Percentiles rank a stretch among this genome's conserved stretches.
phyloP scores from a whole-genome alignment of 92 coral and sea anemone species.

The Epizoanthus stellaris region DNA sequence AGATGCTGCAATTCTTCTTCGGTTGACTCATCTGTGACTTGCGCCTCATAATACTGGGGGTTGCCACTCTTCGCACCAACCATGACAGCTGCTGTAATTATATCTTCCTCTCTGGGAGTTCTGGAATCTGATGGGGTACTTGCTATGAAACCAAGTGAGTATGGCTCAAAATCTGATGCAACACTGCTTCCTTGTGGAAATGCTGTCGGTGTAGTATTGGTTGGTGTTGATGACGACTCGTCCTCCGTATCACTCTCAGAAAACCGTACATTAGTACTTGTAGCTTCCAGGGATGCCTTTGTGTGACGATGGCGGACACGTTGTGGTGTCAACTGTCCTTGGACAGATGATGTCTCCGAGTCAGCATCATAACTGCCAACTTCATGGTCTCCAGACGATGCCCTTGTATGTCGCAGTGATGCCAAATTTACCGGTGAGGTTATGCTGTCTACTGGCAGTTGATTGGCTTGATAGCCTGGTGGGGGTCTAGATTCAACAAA shows the following conservation, averaged over 20 bases:
- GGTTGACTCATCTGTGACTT: slow-evolving; percentile 13
- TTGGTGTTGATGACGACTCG: slow-evolving; percentile 82
- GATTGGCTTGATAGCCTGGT: neutral
- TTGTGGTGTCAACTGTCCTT: slow-evolving; percentile 60
- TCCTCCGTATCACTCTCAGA: slow-evolving; percentile 62
- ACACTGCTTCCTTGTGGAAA: slow-evolving; percentile 42
- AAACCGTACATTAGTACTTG: slow-evolving; percentile 39
- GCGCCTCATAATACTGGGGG: slow-evolving; percentile 30
- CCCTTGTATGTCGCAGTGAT: neutral
- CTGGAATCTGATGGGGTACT: neutral
- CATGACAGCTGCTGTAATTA: slow-evolving; percentile 26
- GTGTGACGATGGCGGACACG: slow-evolving; percentile 69
- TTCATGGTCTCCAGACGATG: slow-evolving; percentile 21
- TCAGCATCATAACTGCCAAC: slow-evolving; percentile 94
- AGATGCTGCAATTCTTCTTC: slow-evolving; percentile 26
- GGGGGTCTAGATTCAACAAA: slow-evolving; percentile 51
- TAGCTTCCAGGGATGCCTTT: slow-evolving; percentile 67
- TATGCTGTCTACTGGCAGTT: neutral
- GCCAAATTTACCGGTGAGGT: neutral
- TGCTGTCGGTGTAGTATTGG: slow-evolving; percentile 67
- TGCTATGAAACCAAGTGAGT: neutral
- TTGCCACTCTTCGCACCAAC: slow-evolving; percentile 15
- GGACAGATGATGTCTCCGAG: slow-evolving; percentile 92
- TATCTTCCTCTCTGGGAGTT: slow-evolving; percentile 11
- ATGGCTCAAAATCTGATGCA: slow-evolving; percentile 30